Evolutionary conservation across 2,797 vertebrate species (phyloP).

Genomic region (Cuniculus paca): DNA sequence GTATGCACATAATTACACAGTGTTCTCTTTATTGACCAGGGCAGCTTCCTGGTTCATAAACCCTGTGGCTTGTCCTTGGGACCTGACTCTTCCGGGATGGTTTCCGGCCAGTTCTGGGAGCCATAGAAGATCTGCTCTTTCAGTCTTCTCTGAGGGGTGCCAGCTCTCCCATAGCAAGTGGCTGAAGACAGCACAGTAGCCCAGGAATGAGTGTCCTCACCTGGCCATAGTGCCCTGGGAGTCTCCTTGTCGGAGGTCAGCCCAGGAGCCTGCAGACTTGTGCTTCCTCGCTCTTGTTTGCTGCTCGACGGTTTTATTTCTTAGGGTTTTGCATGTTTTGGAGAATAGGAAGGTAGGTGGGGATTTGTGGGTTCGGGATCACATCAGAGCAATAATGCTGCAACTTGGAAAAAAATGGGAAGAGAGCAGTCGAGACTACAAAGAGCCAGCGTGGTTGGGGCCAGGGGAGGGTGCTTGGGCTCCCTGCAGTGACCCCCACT

Average conservation of each 20-base stretch:
- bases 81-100: constrained; percentile 56
- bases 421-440: neutral
- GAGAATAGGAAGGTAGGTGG: neutral
- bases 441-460: rapidly evolving
- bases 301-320: constrained; percentile 24
- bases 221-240: neutral
- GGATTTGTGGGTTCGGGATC: neutral
- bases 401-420: neutral
- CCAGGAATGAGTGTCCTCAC: neutral
- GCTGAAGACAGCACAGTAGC: neutral
- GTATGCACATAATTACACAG: constrained; percentile 39
- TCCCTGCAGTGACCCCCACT: neutral
- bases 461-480: no score
- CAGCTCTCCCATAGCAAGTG: neutral
- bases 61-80: constrained; percentile 59
- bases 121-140: constrained; percentile 26
- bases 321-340: neutral
- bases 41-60: no score
- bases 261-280: neutral
- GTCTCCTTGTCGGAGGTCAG: neutral
- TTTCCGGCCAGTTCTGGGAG: neutral
- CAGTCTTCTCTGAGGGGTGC: constrained; percentile 37
- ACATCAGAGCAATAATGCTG: neutral
- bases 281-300: neutral
- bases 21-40: constrained; percentile 63